Percentiles rank a stretch among this genome's conserved stretches.
phyloP scores from a whole-genome alignment of 2,888 invertebrate genomes.

The Barypeithes pellucidus region DNA sequence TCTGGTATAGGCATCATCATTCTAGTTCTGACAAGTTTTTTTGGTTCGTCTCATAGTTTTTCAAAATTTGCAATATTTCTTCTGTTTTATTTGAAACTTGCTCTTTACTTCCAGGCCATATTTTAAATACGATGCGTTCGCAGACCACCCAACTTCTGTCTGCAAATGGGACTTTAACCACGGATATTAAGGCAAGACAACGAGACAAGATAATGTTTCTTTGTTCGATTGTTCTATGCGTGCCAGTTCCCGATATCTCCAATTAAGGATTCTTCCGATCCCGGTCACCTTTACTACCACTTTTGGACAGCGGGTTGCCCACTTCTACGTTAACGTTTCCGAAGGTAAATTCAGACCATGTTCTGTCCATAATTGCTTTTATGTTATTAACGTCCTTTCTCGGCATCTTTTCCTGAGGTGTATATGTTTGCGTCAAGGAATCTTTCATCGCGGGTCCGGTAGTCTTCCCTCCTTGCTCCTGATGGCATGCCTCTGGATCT shows the following conservation, averaged over 20 bases:
- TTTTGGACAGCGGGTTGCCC: neutral
- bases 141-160: neutral
- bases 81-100: neutral
- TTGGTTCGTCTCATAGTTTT: neutral
- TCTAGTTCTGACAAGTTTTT: neutral
- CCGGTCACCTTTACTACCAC: neutral
- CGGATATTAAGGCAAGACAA: too few relatives aligned
- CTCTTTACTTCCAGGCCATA: neutral
- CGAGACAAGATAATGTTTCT: constrained; percentile 1
- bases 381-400: neutral
- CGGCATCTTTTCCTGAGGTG: neutral
- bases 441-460: neutral
- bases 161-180: neutral
- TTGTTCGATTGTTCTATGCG: neutral
- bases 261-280: neutral
- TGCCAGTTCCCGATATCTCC: neutral
- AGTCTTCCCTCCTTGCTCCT: neutral
- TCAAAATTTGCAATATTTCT: neutral
- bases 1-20: neutral
- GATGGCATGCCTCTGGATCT: neutral
- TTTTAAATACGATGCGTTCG: neutral
- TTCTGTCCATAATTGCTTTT: neutral
- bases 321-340: neutral
- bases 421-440: neutral
- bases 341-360: neutral